A percentile compares a stretch with the other conserved stretches of the same genome.
Evolutionary conservation across 2,797 vertebrate genomes (phyloP).

Genomic region (Aulostomus chinensis): DNA sequence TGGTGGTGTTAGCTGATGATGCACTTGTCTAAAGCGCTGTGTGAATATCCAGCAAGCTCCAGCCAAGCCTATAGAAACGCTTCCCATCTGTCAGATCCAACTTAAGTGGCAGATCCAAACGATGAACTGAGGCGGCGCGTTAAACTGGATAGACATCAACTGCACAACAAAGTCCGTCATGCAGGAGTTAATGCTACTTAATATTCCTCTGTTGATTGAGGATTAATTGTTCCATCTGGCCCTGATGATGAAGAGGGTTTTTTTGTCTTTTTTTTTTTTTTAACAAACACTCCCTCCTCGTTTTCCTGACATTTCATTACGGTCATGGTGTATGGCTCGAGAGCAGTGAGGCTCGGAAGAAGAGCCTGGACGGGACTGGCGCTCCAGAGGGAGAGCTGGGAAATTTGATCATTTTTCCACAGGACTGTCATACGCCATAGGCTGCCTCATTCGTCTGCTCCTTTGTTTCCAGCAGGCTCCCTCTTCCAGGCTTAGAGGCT

Average conservation of each 20-base stretch:
- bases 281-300: slow-evolving; percentile 24
- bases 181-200: slow-evolving; percentile 63
- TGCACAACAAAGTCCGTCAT: slow-evolving; percentile 30
- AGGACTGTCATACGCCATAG: slow-evolving; percentile 77
- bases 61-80: slow-evolving; percentile 27
- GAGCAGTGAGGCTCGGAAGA: slow-evolving; percentile 36
- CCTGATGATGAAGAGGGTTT: slow-evolving; percentile 58
- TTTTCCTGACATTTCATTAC: slow-evolving; percentile 43
- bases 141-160: slow-evolving; percentile 48
- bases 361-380: slow-evolving; percentile 51
- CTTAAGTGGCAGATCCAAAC: slow-evolving; percentile 27
- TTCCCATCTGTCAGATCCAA: slow-evolving; percentile 60
- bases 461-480: slow-evolving; percentile 74
- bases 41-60: slow-evolving; percentile 30
- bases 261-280: too few relatives aligned
- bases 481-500: slow-evolving; percentile 45
- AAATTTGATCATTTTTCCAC: slow-evolving; percentile 79
- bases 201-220: slow-evolving; percentile 70
- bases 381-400: slow-evolving; percentile 64
- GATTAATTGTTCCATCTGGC: slow-evolving; percentile 91
- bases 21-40: slow-evolving; percentile 4
- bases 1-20: background rate
- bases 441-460: slow-evolving; percentile 79
- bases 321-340: slow-evolving; percentile 29
- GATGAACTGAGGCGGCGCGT: slow-evolving; percentile 23